Evolutionary conservation across 2,113 vertebrate species (phyloP).

Genomic region (Sula dactylatra): DNA sequence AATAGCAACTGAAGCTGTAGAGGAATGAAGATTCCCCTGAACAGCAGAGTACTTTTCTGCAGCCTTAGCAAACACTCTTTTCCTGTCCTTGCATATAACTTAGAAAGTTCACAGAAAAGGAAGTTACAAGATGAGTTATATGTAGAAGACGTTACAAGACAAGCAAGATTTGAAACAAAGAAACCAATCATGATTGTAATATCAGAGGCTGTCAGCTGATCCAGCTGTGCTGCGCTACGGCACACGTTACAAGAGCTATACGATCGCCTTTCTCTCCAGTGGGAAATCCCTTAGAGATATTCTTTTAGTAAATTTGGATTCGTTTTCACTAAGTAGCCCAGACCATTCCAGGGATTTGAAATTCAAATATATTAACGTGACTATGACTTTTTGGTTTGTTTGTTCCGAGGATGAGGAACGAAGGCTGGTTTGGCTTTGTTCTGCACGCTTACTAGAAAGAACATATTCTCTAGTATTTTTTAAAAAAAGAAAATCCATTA

Average conservation of each 20-base stretch:
- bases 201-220: background rate
- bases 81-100: background rate
- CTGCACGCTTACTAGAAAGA: background rate
- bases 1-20: background rate
- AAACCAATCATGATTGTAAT: background rate
- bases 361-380: background rate
- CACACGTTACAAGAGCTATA: background rate
- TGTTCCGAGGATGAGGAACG: background rate
- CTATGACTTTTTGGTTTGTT: background rate
- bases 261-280: rapidly evolving
- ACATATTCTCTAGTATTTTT: background rate
- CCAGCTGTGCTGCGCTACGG: background rate
- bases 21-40: background rate
- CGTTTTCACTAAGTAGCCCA: background rate
- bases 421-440: background rate
- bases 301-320: background rate
- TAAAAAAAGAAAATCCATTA: background rate
- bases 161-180: background rate
- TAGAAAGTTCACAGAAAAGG: background rate
- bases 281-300: background rate
- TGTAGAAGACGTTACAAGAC: background rate
- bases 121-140: background rate
- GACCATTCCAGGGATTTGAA: background rate
- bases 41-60: background rate
- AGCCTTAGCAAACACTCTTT: background rate